A percentile compares a stretch with the other conserved stretches of the same genome.
Evolutionary conservation across 1,140 invertebrate species (phyloP).

Genomic region (Portunus trituberculatus): DNA sequence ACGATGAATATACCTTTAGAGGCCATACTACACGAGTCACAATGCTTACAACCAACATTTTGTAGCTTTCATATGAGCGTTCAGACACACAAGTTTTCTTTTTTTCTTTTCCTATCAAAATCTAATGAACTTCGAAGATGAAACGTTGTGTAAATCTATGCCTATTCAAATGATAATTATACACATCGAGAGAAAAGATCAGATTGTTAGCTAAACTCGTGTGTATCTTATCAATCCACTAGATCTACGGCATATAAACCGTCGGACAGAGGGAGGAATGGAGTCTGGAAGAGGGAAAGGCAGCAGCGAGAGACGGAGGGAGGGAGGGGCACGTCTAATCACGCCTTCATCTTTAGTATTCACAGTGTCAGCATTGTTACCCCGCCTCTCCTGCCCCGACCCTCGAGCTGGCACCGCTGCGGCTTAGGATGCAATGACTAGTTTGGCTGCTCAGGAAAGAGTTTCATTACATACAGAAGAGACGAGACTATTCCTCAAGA

Average conservation of each 20-base stretch:
- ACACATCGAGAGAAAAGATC: background rate
- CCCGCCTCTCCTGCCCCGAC: background rate
- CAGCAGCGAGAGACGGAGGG: background rate
- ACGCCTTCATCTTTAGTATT: slow-evolving; percentile 14
- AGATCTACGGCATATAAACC: background rate
- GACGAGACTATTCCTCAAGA: background rate
- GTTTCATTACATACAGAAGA: background rate
- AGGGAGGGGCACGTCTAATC: background rate
- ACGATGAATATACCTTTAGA: background rate
- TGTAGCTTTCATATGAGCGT: background rate
- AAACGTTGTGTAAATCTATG: background rate
- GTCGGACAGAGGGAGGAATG: background rate
- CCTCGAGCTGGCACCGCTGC: background rate
- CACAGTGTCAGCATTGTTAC: slow-evolving; percentile 4
- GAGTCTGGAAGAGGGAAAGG: background rate
- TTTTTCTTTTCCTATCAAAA: background rate
- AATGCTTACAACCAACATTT: background rate
- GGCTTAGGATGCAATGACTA: background rate
- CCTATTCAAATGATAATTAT: background rate
- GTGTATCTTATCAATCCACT: background rate
- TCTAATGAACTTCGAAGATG: background rate
- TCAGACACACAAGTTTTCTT: background rate
- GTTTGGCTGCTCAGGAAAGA: no score
- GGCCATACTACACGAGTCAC: background rate
- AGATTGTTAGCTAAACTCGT: background rate